Percentiles rank a stretch among this genome's conserved stretches.
These are phyloP conservation scores for Phalacrocorax carbo DNA, from an alignment of 2,113 vertebrate species.

Conservation along the genomic window DNA sequence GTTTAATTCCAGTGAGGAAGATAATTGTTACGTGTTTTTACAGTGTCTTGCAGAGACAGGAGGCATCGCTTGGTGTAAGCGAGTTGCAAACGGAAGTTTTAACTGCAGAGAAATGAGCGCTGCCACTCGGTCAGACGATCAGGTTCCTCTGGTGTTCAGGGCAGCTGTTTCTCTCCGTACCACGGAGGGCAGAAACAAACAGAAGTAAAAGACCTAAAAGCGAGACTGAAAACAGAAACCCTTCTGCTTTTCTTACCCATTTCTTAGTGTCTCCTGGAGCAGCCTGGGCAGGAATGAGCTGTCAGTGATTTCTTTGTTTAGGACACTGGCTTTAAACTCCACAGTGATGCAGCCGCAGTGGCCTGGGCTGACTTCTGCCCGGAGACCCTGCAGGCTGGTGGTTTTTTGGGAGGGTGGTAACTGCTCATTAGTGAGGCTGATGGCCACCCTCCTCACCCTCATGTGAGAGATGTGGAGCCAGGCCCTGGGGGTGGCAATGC, in stretches of 20 bases:
- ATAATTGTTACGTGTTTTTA: accelerated
- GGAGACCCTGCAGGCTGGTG: neutral
- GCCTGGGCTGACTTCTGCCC: neutral
- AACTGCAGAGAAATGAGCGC: neutral
- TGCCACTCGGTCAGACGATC: no score
- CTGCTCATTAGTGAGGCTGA: accelerated
- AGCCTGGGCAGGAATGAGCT: neutral
- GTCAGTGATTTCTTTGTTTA: neutral
- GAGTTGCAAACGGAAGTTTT: neutral
- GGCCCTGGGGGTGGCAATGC: neutral
- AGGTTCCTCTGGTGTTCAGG: neutral
- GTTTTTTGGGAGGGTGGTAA: neutral
- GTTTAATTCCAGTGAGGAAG: neutral
- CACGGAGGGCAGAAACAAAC: neutral
- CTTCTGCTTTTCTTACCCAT: neutral
- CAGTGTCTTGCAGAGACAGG: no score
- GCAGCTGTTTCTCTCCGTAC: neutral
- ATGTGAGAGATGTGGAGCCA: accelerated
- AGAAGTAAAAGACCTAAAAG: neutral
- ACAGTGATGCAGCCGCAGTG: accelerated
- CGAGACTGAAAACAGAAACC: neutral
- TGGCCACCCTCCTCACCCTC: neutral
- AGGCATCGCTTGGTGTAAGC: accelerated
- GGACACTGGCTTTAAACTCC: neutral
- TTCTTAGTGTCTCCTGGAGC: neutral